phyloP scores from a whole-genome alignment of 2,797 vertebrate species.

The Peromyscus melanophrys region DNA sequence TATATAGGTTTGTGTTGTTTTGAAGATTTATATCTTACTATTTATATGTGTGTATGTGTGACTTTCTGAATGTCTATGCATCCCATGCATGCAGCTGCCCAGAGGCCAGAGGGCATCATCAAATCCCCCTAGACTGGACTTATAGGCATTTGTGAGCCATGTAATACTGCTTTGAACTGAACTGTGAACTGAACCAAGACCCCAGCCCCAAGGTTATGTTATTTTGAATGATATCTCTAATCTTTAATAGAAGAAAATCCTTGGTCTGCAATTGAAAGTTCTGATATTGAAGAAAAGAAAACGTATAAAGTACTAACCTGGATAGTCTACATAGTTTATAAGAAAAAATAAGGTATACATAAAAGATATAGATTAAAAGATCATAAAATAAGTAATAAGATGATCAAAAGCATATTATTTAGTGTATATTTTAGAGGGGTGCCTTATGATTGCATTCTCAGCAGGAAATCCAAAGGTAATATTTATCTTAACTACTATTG shows the following conservation, averaged over 20 bases:
- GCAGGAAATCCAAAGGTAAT: background rate
- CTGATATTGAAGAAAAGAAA: conserved; percentile 37
- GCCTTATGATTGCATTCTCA: conserved; percentile 9
- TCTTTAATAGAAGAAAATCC: conserved; percentile 30
- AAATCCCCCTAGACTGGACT: background rate
- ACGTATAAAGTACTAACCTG: background rate
- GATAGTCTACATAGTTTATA: conserved; percentile 50
- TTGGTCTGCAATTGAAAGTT: background rate
- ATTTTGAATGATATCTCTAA: conserved; percentile 37
- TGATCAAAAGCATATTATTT: conserved; percentile 7
- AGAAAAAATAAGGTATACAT: conserved; percentile 2
- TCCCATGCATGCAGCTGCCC: background rate
- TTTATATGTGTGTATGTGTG: background rate
- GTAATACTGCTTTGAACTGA: background rate
- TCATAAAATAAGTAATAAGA: conserved; percentile 32
- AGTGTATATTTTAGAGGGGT: conserved; percentile 40
- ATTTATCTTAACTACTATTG: conserved; percentile 17
- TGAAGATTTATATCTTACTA: background rate
- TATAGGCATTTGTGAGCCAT: too few species aligned
- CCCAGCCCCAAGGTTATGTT: background rate
- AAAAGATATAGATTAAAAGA: background rate
- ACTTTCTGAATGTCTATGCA: background rate
- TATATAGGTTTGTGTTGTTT: background rate
- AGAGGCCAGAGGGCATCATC: background rate
- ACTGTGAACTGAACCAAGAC: background rate